phyloP scores from a whole-genome alignment of 2,888 invertebrate species.

The Caenorhabditis doughertyi region DNA sequence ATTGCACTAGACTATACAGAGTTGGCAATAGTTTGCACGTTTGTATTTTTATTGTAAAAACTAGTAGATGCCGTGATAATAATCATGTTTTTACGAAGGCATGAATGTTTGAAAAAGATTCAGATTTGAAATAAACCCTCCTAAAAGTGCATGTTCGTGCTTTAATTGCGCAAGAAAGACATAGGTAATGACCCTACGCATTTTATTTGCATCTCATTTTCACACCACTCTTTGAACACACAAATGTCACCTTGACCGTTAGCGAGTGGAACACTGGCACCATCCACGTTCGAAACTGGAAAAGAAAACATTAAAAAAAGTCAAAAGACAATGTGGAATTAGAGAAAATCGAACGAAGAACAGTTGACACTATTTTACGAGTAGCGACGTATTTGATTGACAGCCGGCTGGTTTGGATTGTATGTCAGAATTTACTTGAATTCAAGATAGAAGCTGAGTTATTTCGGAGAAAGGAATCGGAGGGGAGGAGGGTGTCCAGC shows the following conservation, averaged over 20 bases:
- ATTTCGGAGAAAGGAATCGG: background rate
- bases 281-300: background rate
- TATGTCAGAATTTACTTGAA: background rate
- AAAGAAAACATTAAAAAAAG: background rate
- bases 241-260: background rate
- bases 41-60: too few relatives aligned
- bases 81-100: too few relatives aligned
- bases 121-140: too few relatives aligned
- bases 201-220: slow-evolving; percentile 27
- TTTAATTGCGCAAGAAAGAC: too few relatives aligned
- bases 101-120: too few relatives aligned
- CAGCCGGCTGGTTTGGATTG: slow-evolving; percentile 11
- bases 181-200: too few relatives aligned
- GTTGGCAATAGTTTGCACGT: too few relatives aligned
- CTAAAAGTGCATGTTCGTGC: too few relatives aligned
- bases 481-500: background rate
- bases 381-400: slow-evolving; percentile 26
- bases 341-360: slow-evolving; percentile 1
- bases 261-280: background rate
- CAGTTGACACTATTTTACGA: slow-evolving; percentile 48
- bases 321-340: background rate
- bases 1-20: too few relatives aligned
- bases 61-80: too few relatives aligned
- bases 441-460: background rate
- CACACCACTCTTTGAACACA: slow-evolving; percentile 1